Evolutionary conservation across 2,888 invertebrate genomes (phyloP).

Genomic region (Tiliacea citrago): DNA sequence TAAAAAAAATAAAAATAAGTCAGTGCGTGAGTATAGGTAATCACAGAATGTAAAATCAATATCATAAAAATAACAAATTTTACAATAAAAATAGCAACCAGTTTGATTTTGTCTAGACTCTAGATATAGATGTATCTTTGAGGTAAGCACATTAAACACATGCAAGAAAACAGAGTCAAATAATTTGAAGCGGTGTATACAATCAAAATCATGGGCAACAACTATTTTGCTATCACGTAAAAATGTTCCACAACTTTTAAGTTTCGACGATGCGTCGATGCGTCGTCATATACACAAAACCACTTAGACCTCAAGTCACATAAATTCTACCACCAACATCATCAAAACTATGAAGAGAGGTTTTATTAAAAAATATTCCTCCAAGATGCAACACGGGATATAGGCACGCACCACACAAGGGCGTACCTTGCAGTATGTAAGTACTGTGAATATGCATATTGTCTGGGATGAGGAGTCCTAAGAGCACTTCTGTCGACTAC

Average conservation of each 20-base stretch:
- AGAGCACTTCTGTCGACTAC: constrained; percentile 78
- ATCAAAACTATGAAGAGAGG: constrained; percentile 44
- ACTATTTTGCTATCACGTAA: not conserved
- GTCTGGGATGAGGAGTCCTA: constrained; percentile 76
- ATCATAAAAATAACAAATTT: no score
- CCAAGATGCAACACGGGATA: constrained; percentile 52
- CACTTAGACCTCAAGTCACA: constrained; percentile 7
- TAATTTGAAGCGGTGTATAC: not conserved
- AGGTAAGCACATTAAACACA: not conserved
- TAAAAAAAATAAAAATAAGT: no score
- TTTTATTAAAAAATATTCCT: constrained; percentile 63
- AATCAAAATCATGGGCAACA: not conserved
- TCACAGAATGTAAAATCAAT: no score
- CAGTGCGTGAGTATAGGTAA: no score
- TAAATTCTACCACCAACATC: constrained; percentile 28
- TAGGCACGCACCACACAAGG: constrained; percentile 58
- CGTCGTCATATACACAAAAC: constrained; percentile 4
- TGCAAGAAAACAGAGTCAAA: not conserved
- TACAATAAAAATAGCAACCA: no score
- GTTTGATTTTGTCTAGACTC: no score
- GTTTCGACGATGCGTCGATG: no score
- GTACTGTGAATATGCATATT: constrained; percentile 83
- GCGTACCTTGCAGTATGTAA: constrained; percentile 39
- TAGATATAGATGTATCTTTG: not conserved
- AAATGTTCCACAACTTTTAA: not conserved